Evolutionary conservation across 2,113 vertebrate species (phyloP).

Genomic region (Vombatus ursinus): DNA sequence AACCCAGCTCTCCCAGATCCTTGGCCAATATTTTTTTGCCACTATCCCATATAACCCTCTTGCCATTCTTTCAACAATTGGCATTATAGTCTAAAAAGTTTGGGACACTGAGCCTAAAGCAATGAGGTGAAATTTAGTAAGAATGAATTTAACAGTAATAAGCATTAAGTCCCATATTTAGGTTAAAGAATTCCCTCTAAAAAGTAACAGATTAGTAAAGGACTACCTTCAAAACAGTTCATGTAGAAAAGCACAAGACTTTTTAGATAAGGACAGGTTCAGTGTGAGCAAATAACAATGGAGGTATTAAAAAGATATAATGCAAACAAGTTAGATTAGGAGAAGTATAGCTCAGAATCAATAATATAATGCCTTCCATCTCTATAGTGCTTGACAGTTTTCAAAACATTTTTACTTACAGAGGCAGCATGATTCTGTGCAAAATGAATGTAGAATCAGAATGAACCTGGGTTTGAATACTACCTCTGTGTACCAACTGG

Average conservation of each 20-base stretch:
- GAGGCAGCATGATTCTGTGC: neutral
- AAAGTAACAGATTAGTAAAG: neutral
- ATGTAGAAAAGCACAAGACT: neutral
- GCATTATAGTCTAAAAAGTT: neutral
- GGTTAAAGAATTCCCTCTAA: neutral
- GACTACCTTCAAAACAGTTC: neutral
- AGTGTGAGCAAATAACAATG: neutral
- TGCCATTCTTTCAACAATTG: neutral
- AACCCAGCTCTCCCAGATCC: neutral
- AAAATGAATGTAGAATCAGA: neutral
- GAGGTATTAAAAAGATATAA: neutral
- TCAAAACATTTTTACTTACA: neutral
- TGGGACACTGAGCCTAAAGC: neutral
- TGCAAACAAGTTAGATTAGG: neutral
- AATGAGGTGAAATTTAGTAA: neutral
- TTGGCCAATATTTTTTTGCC: neutral
- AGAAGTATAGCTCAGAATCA: neutral
- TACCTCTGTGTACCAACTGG: neutral
- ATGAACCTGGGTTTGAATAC: neutral
- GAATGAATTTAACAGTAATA: neutral
- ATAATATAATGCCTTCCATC: neutral
- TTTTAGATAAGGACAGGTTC: neutral
- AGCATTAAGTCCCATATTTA: neutral
- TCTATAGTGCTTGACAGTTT: constrained; percentile 3
- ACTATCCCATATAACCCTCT: neutral